phyloP scores from a whole-genome alignment of 2,113 vertebrate genomes.

The Calidris pygmaea region DNA sequence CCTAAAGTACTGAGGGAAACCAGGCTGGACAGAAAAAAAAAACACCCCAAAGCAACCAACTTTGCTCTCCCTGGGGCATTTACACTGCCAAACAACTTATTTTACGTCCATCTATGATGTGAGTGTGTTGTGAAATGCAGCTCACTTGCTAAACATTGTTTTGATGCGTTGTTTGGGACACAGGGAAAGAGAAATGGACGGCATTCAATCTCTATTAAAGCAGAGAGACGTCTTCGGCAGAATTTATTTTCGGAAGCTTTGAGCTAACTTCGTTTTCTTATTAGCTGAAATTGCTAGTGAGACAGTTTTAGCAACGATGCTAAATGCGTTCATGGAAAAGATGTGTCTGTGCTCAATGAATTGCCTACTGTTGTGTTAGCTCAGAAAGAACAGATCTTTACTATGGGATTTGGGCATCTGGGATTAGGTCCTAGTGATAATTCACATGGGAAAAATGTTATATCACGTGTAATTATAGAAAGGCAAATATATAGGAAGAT shows the following conservation, averaged over 20 bases:
- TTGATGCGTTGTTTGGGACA: conserved; percentile 48
- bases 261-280: conserved; percentile 35
- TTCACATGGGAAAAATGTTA: not conserved
- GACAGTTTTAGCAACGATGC: conserved; percentile 44
- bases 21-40: not conserved
- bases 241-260: conserved; percentile 57
- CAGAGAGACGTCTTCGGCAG: not conserved
- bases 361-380: conserved; percentile 40
- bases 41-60: not conserved
- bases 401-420: conserved; percentile 35
- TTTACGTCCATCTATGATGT: conserved; percentile 18
- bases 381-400: conserved; percentile 18
- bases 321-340: conserved; percentile 35
- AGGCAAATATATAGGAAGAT: not conserved
- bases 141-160: conserved; percentile 6
- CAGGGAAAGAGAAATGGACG: conserved; percentile 45
- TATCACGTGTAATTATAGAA: not conserved
- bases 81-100: conserved; percentile 40
- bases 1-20: conserved; percentile 35
- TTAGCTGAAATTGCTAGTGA: conserved; percentile 41
- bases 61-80: conserved; percentile 37
- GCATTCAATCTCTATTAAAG: conserved; percentile 52
- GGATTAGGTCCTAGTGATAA: not conserved
- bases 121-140: conserved; percentile 45
- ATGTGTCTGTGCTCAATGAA: conserved; percentile 28